These are phyloP conservation scores for Malthinus seriepunctatus DNA, from an alignment of 2,888 invertebrate species.

Conservation along the genomic window DNA sequence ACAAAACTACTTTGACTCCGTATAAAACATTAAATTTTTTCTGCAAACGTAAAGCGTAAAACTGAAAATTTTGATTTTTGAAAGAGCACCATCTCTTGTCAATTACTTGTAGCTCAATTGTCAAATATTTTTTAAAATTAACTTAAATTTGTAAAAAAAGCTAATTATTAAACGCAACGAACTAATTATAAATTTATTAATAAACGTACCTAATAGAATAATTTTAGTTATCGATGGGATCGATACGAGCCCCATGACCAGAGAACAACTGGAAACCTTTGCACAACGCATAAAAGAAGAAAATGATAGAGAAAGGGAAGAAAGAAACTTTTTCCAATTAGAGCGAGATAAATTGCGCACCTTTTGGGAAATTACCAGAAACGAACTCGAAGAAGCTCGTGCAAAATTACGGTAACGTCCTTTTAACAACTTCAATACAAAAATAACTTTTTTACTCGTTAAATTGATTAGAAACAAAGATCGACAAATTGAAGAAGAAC, in stretches of 20 bases:
- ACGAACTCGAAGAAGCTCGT: conserved; percentile 83
- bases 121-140: too few species aligned
- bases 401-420: conserved; percentile 64
- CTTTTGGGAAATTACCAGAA: conserved; percentile 94
- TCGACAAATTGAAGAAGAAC: conserved; percentile 84
- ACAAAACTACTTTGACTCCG: too few species aligned
- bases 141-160: too few species aligned
- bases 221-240: conserved; percentile 79
- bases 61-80: too few species aligned
- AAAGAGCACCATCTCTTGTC: too few species aligned
- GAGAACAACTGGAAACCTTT: conserved; percentile 91
- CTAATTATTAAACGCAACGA: too few species aligned
- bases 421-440: neutral
- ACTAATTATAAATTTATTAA: too few species aligned
- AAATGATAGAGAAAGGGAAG: conserved; percentile 91
- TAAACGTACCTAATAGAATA: neutral
- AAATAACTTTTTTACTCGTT: neutral
- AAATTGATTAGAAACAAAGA: conserved; percentile 66
- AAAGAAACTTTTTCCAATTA: conserved; percentile 92
- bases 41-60: too few species aligned
- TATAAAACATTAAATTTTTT: too few species aligned
- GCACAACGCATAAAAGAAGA: conserved; percentile 85
- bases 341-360: conserved; percentile 93
- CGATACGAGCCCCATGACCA: conserved; percentile 88
- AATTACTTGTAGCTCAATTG: too few species aligned